Base-by-base conservation (phyloP, 1,140 invertebrate genomes). In the Zaprionus vittiger region DNA sequence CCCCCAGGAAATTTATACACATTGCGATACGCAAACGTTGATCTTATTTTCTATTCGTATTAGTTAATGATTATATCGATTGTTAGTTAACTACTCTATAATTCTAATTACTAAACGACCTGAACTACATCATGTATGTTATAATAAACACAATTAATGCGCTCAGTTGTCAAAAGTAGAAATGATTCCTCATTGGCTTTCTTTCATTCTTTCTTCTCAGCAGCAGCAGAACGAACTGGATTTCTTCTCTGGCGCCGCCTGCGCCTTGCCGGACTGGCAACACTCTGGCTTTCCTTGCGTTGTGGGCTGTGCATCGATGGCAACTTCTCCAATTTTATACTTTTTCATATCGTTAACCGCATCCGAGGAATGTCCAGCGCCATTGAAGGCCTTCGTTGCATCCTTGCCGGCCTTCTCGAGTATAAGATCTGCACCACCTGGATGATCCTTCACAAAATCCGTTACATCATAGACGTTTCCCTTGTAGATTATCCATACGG, bases 391-490 rank as follows among this genome's bases (percentile, higher is more conserved):
- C 70, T 92, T 93, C 1, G 95, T 96, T 2, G 93, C 94, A 87
- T 96, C 95, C 76, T 93, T 94, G 47, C 96, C 96, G 0, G 94
- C 95, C 41, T 94, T 95, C 79, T 96, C 95, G 7, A 93, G 71
- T 14, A 96, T 92, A 4, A 95, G 81, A 20, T 96, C 95, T 0
- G 66, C 70, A 4, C 95, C 96, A 9, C 95, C 96, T 2, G 96
- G 96, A 93, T 96, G 96, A 91, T 95, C 91, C 5, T 93, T 73
- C 1, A 95, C 70, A 75, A 95, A 96, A 17, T 93, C 91, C 6
- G 95, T 96, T 52, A 96, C 94, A 92, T 96, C 95, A 82, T 96
- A 96, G 3, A 96, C 94, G 26, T 81, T 89, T 67, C 95, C 94
- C 71, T 94, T 94, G 72, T 95, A 93, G n/a, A 96, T 93, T 7